Evolutionary conservation across 2,797 vertebrate species (phyloP).

Genomic region (Momotus momota): DNA sequence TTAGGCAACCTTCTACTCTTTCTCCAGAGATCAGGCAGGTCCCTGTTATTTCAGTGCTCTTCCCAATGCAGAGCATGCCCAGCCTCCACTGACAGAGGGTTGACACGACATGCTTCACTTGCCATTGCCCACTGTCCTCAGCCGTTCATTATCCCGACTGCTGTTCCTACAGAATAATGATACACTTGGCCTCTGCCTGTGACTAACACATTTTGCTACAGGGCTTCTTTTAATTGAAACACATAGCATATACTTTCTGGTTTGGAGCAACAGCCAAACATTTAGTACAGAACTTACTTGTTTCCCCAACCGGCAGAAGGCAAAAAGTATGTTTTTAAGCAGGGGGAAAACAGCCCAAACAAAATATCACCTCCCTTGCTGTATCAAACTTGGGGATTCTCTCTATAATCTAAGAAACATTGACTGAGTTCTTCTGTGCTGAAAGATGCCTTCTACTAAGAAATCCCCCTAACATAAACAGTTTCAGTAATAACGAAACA

Average conservation of each 20-base stretch:
- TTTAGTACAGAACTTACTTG: conserved; percentile 35
- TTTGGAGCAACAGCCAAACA: conserved; percentile 61
- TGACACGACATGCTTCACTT: conserved; percentile 65
- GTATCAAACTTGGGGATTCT: not conserved
- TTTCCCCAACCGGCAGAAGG: not conserved
- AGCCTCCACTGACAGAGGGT: conserved; percentile 43
- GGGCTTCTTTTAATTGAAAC: conserved; percentile 74
- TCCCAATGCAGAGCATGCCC: conserved; percentile 42
- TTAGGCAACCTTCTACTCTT: conserved; percentile 13
- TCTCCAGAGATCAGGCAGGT: not conserved
- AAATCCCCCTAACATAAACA: not conserved
- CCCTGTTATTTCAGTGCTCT: conserved; percentile 20
- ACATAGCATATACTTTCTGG: conserved; percentile 35
- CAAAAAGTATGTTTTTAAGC: conserved; percentile 12
- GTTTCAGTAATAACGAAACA: not conserved
- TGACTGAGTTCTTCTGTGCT: not conserved
- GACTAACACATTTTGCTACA: conserved; percentile 67
- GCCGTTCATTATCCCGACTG: conserved; percentile 71
- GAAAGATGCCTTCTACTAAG: not conserved
- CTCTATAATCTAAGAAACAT: not conserved
- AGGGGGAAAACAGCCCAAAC: not conserved
- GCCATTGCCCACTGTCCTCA: conserved; percentile 68
- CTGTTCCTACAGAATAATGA: conserved; percentile 52
- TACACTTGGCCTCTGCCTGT: conserved; percentile 56
- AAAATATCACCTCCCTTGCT: not conserved